Evolutionary conservation across 2,888 invertebrate species (phyloP), one percentile per base, ranked within the genome.

Genomic region (Ennomos fuscantarius): DNA sequence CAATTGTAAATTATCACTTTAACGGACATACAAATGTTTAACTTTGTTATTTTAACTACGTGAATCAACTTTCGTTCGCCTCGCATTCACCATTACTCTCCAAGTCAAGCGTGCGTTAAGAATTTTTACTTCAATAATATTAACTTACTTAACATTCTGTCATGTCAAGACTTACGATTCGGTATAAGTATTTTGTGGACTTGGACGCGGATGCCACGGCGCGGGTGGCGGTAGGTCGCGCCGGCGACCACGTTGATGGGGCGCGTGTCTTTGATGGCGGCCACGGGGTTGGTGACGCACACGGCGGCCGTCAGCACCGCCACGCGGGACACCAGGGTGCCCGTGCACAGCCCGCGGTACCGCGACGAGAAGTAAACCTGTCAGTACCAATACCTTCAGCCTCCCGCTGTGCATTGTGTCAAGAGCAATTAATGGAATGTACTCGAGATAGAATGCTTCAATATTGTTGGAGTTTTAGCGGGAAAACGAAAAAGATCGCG

Each of bases 191-290:
- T 63, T 66, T 83, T 85, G 8, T 78, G 76, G 51, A 90, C 89
- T 57, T 85, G 90, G 2, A 90, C 83, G 13, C 87, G 69, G 12
- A 91, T 82, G 36, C 91, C 90, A n/a, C 88, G 71, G 2, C 86
- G 72, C 1, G 81, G 80, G 48, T 91, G 91, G 0, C 91, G 72
- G 73, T 91, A 91, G 0, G 61, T 57, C 24, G 84, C 45, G 0
- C 82, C 86, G 0, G 73, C 47, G 42, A 90, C 73, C 2, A 90
- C 83, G 60, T 82, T 89, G 62, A 91, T 79, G 0, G 89, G 70
- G 0, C 87, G 65, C 0, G 55, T 74, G 69, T 89, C 89, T 1
- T 11, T 68, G 0, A 56, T 0, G 0, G 12, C 1, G 0, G 63
- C 39, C 0, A 45, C 13, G 0, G 85, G 82, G 64, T 72, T 80